Conservation (phyloP, 2,888 invertebrate species). For the Eudasyphora cyanicolor region DNA sequence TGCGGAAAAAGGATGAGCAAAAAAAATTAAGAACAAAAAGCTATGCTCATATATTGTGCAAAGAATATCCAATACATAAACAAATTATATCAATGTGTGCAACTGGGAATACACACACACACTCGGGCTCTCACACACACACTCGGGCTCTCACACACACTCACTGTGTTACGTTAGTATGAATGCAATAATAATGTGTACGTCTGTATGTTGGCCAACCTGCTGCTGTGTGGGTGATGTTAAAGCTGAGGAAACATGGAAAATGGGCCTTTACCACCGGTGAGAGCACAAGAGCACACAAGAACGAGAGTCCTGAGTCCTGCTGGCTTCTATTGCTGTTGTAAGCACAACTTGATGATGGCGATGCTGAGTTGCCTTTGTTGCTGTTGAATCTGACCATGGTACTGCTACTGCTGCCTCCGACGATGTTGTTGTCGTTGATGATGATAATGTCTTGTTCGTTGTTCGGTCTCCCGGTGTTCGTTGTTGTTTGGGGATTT, state of each 20-base stretch:
- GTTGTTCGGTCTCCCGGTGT: too few relatives aligned
- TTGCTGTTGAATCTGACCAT: constrained; percentile 9
- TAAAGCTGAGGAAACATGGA: constrained; percentile 16
- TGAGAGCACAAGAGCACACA: neutral
- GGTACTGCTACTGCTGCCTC: neutral
- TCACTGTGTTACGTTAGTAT: neutral
- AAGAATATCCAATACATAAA: constrained; percentile 63
- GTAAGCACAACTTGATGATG: constrained; percentile 11
- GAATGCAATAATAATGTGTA: too few relatives aligned
- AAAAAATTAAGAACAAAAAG: constrained; percentile 54
- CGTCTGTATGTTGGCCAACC: neutral
- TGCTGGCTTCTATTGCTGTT: neutral
- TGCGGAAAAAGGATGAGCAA: constrained; percentile 12
- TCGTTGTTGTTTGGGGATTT: constrained; percentile 54
- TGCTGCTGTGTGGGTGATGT: constrained; percentile 56
- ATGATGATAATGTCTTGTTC: constrained; percentile 39
- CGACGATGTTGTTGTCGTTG: constrained; percentile 17
- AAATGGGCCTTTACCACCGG: neutral
- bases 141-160: neutral
- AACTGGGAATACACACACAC: constrained; percentile 56
- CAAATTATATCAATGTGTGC: constrained; percentile 63
- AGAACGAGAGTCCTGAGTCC: neutral
- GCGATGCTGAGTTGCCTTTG: constrained; percentile 4
- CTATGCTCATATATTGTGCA: constrained; percentile 63
- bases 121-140: constrained; percentile 2